Percentiles rank a stretch among this genome's conserved stretches.
Conservation (phyloP, 1,140 invertebrate genomes). For the Drosophila funebris region DNA sequence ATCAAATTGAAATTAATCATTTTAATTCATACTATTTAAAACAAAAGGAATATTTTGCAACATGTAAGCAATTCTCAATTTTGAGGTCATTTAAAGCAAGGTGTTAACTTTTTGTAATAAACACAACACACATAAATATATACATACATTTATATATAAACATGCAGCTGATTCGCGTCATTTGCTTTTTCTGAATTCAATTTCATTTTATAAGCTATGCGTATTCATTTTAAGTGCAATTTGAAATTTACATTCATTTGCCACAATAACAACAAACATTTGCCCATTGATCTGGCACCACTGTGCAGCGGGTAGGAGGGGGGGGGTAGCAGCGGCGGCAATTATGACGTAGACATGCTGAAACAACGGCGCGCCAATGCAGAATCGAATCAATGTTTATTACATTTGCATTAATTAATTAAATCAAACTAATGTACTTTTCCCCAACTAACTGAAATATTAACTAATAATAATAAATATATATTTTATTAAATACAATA, state of each 20-base stretch:
- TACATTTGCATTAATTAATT: constrained; percentile 20
- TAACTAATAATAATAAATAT: constrained; percentile 46
- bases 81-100: background rate
- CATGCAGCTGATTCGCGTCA: background rate
- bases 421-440: background rate
- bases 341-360: constrained; percentile 10
- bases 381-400: constrained; percentile 26
- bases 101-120: constrained; percentile 5
- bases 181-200: background rate
- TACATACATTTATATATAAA: background rate
- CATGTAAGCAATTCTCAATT: background rate
- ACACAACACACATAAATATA: background rate
- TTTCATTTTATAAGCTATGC: background rate
- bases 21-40: background rate
- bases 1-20: background rate
- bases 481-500: constrained; percentile 6
- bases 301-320: constrained; percentile 12
- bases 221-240: background rate
- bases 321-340: background rate
- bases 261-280: constrained; percentile 7
- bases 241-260: background rate
- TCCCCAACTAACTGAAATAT: constrained; percentile 51
- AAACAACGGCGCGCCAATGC: constrained; percentile 18
- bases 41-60: background rate
- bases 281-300: constrained; percentile 16